A percentile compares a stretch with the other conserved stretches of the same genome.
Conservation (phyloP, 2,113 vertebrate species). For the Pseudorasbora parva region DNA sequence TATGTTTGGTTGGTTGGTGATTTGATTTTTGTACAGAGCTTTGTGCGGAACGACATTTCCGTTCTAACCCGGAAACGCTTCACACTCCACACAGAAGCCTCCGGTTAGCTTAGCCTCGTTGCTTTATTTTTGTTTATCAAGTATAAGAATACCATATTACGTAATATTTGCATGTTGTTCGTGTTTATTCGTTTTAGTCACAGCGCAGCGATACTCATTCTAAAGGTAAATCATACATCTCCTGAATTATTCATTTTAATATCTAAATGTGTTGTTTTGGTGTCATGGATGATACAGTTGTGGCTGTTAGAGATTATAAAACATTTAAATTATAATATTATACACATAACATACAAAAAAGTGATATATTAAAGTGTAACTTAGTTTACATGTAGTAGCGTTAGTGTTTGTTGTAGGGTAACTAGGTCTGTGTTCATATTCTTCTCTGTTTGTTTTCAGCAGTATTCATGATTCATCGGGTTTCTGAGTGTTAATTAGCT, state of each 20-base stretch:
- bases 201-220: not conserved
- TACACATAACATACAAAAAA: not conserved
- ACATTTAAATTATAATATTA: not conserved
- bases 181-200: not conserved
- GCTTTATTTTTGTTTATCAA: not conserved
- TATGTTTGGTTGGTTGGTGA: no score
- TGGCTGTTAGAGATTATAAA: not conserved
- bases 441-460: not conserved
- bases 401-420: not conserved
- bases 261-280: not conserved
- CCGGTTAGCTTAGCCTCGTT: slow-evolving; percentile 3
- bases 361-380: not conserved
- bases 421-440: not conserved
- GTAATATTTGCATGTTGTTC: not conserved
- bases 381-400: not conserved
- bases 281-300: not conserved
- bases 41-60: not conserved
- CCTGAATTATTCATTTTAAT: no score
- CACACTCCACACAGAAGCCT: not conserved
- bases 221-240: not conserved
- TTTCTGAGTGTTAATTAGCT: not conserved
- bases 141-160: not conserved
- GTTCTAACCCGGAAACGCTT: not conserved
- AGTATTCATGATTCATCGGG: slow-evolving; percentile 7
- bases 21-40: not conserved